Base-by-base conservation (phyloP, 2,888 invertebrate genomes). In the Limnephilus marmoratus region DNA sequence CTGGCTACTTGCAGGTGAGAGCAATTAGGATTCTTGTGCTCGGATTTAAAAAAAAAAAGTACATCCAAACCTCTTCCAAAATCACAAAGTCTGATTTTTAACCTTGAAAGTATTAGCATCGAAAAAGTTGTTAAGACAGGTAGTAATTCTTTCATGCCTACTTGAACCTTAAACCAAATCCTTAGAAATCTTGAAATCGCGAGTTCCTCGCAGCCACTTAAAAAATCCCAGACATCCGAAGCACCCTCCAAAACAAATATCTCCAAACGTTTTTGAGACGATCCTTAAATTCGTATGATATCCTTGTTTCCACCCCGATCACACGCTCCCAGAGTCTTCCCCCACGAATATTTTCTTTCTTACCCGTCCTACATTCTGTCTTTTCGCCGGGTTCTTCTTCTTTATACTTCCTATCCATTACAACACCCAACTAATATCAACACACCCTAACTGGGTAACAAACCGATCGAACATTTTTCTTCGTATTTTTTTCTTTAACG, bases 291-390 rank as follows among this genome's bases (percentile, higher is more conserved):
- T 68, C n/a, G 68, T 68, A 68, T 68, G 68, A 68, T 68, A 68
- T 37, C 18, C n/a, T 41, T 82, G 82, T 82, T 90, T 49, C 31
- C 45, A 90, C 82, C 49, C 90, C 90, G 90, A 90, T 90, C 90
- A 90, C 82, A 90, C 82, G 49, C 90, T 41, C 15, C 24, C 68
- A 9, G 24, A n/a, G 2, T 68, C 68, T 68, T 68, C 90, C 90
- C 90, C 82, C 88, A 45, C 86, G 41, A 24, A n/a, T 45, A n/a
- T 45, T 29, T 86, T 45, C 45, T 45, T 49, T 80, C 80, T 24
- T 89, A 29, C 24, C 29, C 68, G 13, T 45, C n/a, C 41, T 85
- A 41, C 34, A 34, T 68, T 29, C 53, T 31, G 11, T 86, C 88
- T 37, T 80, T 89, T 89, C 37, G n/a, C 2, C 68, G n/a, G 68